phyloP scores from a whole-genome alignment of 92 coral and sea anemone genomes.

The Meandrina meandrites region DNA sequence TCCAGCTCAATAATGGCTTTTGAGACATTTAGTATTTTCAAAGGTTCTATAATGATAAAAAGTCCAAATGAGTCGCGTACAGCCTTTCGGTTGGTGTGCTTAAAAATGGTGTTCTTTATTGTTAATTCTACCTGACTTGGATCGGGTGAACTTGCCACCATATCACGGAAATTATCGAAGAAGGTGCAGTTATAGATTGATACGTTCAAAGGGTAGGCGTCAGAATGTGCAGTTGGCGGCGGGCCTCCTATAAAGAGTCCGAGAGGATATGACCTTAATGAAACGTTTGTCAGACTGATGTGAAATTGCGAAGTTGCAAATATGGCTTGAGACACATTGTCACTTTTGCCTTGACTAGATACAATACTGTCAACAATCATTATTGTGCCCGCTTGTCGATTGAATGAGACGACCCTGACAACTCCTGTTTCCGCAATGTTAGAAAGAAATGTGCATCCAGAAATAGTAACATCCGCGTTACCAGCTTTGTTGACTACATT shows the following conservation, averaged over 20 bases:
- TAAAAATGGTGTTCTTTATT: constrained; percentile 1
- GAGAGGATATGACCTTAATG: not conserved
- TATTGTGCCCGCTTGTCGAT: not conserved
- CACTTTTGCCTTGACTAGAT: not conserved
- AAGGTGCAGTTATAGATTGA: constrained; percentile 5
- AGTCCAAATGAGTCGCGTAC: not conserved
- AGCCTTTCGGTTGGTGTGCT: not conserved
- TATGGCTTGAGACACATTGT: not conserved
- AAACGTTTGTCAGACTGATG: no score
- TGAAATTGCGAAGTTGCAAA: no score
- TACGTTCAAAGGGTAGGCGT: not conserved
- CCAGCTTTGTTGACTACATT: no score
- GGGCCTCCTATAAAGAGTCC: not conserved
- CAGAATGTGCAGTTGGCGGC: not conserved
- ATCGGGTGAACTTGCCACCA: not conserved
- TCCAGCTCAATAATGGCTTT: not conserved
- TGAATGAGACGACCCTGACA: no score
- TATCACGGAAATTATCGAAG: not conserved
- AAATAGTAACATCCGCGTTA: not conserved
- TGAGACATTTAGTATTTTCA: not conserved
- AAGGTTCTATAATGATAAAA: not conserved
- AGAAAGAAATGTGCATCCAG: not conserved
- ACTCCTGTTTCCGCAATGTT: not conserved
- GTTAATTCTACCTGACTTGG: not conserved
- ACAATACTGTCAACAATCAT: no score